These are phyloP conservation scores for Pollimyrus isidori DNA, from an alignment of 2,113 vertebrate genomes.

Conservation along the genomic window DNA sequence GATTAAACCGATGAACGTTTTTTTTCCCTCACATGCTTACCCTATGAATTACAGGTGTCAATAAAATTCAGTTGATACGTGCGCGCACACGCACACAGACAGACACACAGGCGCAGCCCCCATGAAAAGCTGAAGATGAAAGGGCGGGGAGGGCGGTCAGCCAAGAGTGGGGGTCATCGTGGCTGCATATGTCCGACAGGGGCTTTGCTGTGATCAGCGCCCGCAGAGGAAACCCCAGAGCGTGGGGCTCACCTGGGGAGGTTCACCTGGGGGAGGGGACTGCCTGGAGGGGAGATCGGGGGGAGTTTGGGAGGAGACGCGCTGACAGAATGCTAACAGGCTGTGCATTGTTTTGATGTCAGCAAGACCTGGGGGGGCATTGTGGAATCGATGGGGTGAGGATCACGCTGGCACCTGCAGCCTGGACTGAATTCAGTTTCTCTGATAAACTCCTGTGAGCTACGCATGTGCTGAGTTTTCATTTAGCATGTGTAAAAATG, in stretches of 20 bases:
- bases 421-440: background rate
- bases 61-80: background rate
- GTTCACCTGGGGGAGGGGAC: background rate
- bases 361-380: conserved; percentile 19
- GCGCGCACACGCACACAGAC: background rate
- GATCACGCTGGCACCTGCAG: background rate
- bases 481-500: background rate
- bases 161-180: background rate
- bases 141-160: background rate
- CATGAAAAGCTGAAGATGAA: background rate
- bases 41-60: background rate
- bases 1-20: background rate
- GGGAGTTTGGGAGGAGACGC: background rate
- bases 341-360: conserved; percentile 53
- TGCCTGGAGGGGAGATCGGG: background rate
- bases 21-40: background rate
- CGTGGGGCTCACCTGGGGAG: background rate
- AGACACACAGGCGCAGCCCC: background rate
- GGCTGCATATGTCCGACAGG: conserved; percentile 14
- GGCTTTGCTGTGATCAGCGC: conserved; percentile 10
- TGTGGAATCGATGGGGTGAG: conserved; percentile 34
- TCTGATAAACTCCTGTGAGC: background rate
- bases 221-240: background rate
- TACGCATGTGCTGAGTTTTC: background rate
- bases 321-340: conserved; percentile 57